Evolutionary conservation across 2,113 vertebrate species (phyloP).

Genomic region (Danio rerio): DNA sequence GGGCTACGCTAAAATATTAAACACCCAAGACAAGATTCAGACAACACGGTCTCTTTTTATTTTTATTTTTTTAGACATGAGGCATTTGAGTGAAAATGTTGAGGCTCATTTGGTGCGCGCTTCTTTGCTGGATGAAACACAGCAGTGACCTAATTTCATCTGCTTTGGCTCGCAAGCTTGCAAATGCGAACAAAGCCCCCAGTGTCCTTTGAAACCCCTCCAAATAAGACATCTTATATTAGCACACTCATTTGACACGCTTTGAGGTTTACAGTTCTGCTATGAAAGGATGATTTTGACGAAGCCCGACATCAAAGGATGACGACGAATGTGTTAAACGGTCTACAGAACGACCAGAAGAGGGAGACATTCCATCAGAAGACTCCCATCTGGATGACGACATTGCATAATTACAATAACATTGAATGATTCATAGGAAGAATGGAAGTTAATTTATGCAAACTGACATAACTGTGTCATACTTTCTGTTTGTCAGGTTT

Average conservation of each 20-base stretch:
- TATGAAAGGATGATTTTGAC: slow-evolving; percentile 5
- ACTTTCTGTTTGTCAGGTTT: slow-evolving; percentile 9
- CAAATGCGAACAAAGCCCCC: slow-evolving; percentile 22
- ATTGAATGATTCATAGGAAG: slow-evolving; percentile 51
- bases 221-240: slow-evolving; percentile 13
- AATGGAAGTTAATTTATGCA: slow-evolving; percentile 26
- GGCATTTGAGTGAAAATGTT: slow-evolving; percentile 3
- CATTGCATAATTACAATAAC: slow-evolving; percentile 44
- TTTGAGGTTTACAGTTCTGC: slow-evolving; percentile 18
- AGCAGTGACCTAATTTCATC: slow-evolving; percentile 14
- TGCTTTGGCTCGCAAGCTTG: background rate
- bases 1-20: slow-evolving; percentile 38
- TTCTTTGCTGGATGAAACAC: slow-evolving; percentile 1
- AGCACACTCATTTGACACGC: slow-evolving; percentile 23
- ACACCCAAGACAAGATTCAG: slow-evolving; percentile 21
- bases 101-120: background rate
- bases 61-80: background rate
- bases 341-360: slow-evolving; percentile 32
- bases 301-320: slow-evolving; percentile 25
- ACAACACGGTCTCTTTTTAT: background rate
- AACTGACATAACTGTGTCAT: slow-evolving; percentile 37
- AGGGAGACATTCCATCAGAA: slow-evolving; percentile 39
- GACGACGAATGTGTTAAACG: background rate
- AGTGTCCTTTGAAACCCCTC: background rate
- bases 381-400: background rate